These are phyloP conservation scores for Canis aureus DNA, from an alignment of 2,113 vertebrate species.

Conservation along the genomic window DNA sequence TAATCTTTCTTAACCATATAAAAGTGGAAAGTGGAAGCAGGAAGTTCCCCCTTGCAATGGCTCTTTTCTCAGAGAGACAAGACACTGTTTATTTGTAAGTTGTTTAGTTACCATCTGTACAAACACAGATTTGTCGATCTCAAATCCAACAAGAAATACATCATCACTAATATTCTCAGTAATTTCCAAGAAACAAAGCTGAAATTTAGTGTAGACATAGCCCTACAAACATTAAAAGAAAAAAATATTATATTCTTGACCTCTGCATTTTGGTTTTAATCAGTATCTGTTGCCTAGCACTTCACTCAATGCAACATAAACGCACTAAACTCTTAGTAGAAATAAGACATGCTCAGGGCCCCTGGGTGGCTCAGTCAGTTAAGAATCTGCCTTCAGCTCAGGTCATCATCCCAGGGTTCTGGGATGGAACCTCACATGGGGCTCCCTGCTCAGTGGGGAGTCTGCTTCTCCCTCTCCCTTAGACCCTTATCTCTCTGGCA, in stretches of 20 bases:
- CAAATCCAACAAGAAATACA: neutral
- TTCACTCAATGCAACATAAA: neutral
- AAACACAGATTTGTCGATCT: constrained; percentile 3
- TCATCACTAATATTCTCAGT: constrained; percentile 19
- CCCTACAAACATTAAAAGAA: neutral
- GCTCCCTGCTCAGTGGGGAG: neutral
- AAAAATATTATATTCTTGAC: neutral
- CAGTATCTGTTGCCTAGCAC: neutral
- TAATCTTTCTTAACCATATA: neutral
- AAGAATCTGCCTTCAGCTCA: neutral
- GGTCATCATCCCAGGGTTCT: neutral
- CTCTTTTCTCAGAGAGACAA: neutral
- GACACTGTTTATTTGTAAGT: neutral
- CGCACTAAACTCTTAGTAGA: neutral
- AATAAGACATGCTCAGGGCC: neutral
- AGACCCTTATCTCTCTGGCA: neutral
- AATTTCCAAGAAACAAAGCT: constrained; percentile 15
- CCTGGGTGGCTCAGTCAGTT: neutral
- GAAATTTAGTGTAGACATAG: neutral
- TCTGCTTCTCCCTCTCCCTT: neutral
- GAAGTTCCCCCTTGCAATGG: neutral
- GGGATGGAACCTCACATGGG: neutral
- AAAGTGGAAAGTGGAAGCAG: constrained; percentile 3
- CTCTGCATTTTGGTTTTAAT: constrained; percentile 47
- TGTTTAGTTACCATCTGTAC: neutral